These are phyloP conservation scores for Dermochelys coriacea DNA, from an alignment of 2,797 vertebrate species.

Conservation along the genomic window DNA sequence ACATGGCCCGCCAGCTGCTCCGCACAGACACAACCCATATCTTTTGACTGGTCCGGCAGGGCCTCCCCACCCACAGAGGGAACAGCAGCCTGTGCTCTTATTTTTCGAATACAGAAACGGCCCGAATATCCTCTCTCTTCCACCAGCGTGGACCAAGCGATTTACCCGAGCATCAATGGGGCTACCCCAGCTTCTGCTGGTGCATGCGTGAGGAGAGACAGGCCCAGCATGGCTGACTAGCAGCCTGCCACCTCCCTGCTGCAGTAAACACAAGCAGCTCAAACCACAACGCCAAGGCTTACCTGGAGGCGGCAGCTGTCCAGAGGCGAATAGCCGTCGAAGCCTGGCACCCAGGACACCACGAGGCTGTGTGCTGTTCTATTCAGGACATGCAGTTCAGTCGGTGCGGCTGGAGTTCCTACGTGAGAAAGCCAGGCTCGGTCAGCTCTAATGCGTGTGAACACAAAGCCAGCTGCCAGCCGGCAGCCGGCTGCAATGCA, in stretches of 20 bases:
- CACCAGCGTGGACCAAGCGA: not conserved
- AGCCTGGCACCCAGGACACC: constrained; percentile 90
- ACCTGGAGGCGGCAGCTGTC: constrained; percentile 88
- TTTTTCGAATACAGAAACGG: not conserved
- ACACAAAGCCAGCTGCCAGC: not conserved
- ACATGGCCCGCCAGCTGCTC: not conserved
- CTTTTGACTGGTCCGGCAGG: not conserved
- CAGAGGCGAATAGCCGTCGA: constrained; percentile 90
- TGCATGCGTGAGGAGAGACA: not conserved
- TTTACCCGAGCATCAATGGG: not conserved
- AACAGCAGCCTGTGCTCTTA: not conserved
- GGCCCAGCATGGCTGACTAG: not conserved
- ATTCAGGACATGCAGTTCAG: constrained; percentile 77
- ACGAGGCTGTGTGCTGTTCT: constrained; percentile 82
- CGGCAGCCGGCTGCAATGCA: not conserved
- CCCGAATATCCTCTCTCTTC: not conserved
- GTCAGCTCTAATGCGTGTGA: not conserved
- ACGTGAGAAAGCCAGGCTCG: not conserved
- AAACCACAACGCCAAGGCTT: not conserved
- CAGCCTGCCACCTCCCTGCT: not conserved
- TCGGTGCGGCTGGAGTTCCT: constrained; percentile 76
- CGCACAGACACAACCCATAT: not conserved
- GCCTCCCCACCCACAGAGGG: not conserved
- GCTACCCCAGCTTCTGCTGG: not conserved
- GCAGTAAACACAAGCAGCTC: not conserved